Conservation (phyloP, 2,113 vertebrate genomes). For the Talpa occidentalis region DNA sequence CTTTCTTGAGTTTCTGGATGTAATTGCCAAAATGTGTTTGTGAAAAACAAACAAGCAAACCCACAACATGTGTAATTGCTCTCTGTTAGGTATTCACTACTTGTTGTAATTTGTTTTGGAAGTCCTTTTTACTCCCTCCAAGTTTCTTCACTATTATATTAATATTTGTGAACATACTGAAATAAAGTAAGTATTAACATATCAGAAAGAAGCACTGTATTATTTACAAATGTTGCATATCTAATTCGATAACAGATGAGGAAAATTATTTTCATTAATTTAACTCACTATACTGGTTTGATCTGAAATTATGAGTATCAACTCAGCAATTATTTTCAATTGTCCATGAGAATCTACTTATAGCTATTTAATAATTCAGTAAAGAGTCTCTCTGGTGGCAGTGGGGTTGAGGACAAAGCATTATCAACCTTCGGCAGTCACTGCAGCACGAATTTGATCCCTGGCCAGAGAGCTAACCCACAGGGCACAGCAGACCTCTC, state of each 20-base stretch:
- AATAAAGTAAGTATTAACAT: neutral
- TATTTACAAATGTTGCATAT: neutral
- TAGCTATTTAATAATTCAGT: slow-evolving; percentile 1
- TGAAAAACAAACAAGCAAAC: neutral
- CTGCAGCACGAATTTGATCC: too few relatives aligned
- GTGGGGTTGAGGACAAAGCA: too few relatives aligned
- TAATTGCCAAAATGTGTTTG: neutral
- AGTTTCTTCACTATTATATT: neutral
- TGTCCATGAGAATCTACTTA: neutral
- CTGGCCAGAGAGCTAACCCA: too few relatives aligned
- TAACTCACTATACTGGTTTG: neutral
- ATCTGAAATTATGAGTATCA: neutral
- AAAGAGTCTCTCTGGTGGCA: neutral
- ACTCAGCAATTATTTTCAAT: neutral
- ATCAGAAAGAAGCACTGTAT: neutral
- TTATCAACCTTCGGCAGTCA: too few relatives aligned
- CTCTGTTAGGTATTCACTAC: neutral
- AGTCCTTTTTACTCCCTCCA: neutral
- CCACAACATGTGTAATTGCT: neutral
- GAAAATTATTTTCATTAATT: slow-evolving; percentile 18
- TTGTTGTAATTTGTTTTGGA: neutral
- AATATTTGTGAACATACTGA: slow-evolving; percentile 24
- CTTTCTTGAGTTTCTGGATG: neutral
- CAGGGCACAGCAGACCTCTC: too few relatives aligned
- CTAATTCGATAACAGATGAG: slow-evolving; percentile 2